Evolutionary conservation across 2,797 vertebrate genomes (phyloP).

Genomic region (Hippocampus kuda): DNA sequence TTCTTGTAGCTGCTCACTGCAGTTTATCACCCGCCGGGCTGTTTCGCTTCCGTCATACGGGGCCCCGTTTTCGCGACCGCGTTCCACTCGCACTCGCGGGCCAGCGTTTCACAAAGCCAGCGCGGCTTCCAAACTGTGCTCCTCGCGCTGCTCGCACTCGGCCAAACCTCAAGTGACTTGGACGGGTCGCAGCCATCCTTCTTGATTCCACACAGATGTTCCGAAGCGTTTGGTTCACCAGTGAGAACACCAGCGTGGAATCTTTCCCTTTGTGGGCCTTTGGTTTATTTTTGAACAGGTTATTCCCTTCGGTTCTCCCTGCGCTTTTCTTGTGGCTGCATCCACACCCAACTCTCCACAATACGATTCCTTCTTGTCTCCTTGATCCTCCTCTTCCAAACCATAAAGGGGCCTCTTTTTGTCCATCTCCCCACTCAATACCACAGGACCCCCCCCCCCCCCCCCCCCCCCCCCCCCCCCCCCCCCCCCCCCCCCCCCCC

Average conservation of each 20-base stretch:
- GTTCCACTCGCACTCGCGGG: too few relatives aligned
- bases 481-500: constrained; percentile 4
- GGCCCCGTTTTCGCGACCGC: neutral
- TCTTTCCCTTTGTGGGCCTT: neutral
- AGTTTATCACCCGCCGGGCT: neutral
- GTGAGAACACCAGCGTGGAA: constrained; percentile 6
- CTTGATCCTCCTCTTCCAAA: constrained; percentile 36
- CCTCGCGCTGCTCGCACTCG: constrained; percentile 17
- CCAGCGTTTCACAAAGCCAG: neutral
- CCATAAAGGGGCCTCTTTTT: constrained; percentile 39
- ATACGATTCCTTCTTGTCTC: constrained; percentile 23
- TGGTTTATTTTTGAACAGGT: constrained; percentile 1
- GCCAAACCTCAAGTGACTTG: constrained; percentile 19
- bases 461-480: too few relatives aligned
- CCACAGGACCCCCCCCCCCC: constrained; percentile 18
- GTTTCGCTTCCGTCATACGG: neutral
- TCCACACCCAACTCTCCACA: constrained; percentile 11
- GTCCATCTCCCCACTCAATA: constrained; percentile 11
- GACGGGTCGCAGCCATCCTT: constrained; percentile 19
- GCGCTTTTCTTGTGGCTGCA: constrained; percentile 9
- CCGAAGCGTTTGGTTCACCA: constrained; percentile 6
- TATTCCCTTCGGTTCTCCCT: constrained; percentile 5
- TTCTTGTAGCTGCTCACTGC: neutral
- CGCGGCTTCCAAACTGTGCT: neutral
- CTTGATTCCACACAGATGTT: constrained; percentile 33